These are phyloP conservation scores for Lucilia cuprina DNA, from an alignment of 1,140 invertebrate species.

Conservation along the genomic window DNA sequence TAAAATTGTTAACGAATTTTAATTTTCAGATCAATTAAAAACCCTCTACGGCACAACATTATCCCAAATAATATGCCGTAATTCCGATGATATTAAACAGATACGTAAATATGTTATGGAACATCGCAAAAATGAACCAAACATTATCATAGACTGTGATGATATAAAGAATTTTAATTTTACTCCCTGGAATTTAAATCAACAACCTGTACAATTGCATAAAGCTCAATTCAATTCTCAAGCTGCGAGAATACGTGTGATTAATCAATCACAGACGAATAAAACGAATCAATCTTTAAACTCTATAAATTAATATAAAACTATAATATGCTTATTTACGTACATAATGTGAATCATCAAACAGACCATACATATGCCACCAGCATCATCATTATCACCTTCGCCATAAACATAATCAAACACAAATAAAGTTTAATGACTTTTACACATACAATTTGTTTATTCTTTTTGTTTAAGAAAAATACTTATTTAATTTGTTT, in stretches of 20 bases:
- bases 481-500: background rate
- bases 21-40: conserved; percentile 76
- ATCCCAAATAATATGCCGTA: conserved; percentile 88
- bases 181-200: conserved; percentile 65
- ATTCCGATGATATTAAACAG: conserved; percentile 75
- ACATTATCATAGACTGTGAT: conserved; percentile 71
- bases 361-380: background rate
- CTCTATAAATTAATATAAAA: background rate
- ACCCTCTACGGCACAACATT: conserved; percentile 86
- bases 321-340: background rate
- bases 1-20: background rate
- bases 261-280: background rate
- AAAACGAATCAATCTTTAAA: background rate
- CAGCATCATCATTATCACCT: background rate
- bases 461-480: background rate
- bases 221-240: conserved; percentile 43
- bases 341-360: background rate
- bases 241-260: conserved; percentile 45
- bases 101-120: conserved; percentile 82
- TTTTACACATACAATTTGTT: background rate
- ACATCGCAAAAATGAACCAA: conserved; percentile 65
- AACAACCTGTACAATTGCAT: conserved; percentile 42
- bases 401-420: background rate
- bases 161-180: conserved; percentile 68
- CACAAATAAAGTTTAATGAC: conserved; percentile 14